Evolutionary conservation across 2,797 vertebrate genomes (phyloP), one percentile per base, ranked within the genome.

Genomic region (Sebastiscus tertius): DNA sequence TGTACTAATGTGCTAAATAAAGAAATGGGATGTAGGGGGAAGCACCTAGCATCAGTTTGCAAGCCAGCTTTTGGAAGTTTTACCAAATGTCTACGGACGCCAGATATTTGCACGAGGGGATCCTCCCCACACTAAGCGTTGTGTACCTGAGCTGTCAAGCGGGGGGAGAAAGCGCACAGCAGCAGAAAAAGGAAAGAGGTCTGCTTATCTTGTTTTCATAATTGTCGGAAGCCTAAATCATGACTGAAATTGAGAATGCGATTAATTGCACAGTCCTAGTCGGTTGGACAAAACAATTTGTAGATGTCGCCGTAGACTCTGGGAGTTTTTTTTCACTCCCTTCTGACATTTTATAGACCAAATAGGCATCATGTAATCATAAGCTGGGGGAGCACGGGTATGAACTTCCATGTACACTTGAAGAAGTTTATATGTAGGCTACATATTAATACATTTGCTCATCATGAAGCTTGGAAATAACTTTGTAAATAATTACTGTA

Each of bases 401-500:
- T 54, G 14, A 61, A 65, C 52, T 10, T 39, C 24, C 60, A 24
- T 29, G 26, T 9, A 42, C 1, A 27, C 3, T 24, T 68, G 3
- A 58, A 58, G 33, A 76, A 22, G 26, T 81, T 80, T 75, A 59
- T 56, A 10, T 16, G n/a, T 20, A 52, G 49, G 49, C 49, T 52
- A 75, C 64, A 74, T 34, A 81, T 62, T 78, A 1, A 14, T 31
- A 7, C 14, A 18, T 42, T 22, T 6, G 1, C 46, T 49, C 1
- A 2, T 71, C 16, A 11, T 68, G 49, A 84, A 84, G 82, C 66
- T 39, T 13, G 3, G 34, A n/a, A 60, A 59, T 13, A 22, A 26
- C 12, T 27, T 24, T 59, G 63, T n/a, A 76, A 72, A 74, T n/a
- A 8, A 66, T 81, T 62, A 33, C 65, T 20, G 62, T 62, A 24